These are phyloP conservation scores for Cydia splendana DNA, from an alignment of 1,140 invertebrate genomes.

Conservation along the genomic window DNA sequence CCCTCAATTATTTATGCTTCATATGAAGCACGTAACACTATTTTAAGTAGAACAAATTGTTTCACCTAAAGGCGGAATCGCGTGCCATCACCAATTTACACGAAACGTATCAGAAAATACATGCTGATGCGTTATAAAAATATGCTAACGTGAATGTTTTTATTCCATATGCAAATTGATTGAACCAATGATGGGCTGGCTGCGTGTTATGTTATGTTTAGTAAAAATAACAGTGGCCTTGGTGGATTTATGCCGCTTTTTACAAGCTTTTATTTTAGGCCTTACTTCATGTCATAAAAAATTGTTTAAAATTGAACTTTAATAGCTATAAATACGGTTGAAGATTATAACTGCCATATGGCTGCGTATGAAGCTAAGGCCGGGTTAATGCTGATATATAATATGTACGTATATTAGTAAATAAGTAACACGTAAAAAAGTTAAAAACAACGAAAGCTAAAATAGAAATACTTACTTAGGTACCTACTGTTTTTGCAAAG, in stretches of 20 bases:
- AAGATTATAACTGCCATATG: too few relatives aligned
- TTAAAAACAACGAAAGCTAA: too few relatives aligned
- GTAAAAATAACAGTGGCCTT: not conserved
- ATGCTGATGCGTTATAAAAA: conserved; percentile 25
- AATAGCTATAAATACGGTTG: too few relatives aligned
- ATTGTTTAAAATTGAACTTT: too few relatives aligned
- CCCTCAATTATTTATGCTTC: conserved; percentile 23
- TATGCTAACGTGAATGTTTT: conserved; percentile 24
- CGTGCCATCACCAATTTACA: conserved; percentile 51
- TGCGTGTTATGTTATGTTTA: not conserved
- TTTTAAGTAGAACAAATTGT: conserved; percentile 63
- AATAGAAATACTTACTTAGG: too few relatives aligned
- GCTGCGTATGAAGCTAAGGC: too few relatives aligned
- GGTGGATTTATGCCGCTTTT: not conserved
- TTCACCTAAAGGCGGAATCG: conserved; percentile 48
- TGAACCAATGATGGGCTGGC: not conserved
- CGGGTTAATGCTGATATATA: not conserved
- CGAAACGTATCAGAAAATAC: conserved; percentile 44
- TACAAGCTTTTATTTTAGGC: not conserved
- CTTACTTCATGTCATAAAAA: too few relatives aligned
- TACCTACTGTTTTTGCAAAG: too few relatives aligned
- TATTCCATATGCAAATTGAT: conserved; percentile 27
- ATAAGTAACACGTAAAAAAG: too few relatives aligned
- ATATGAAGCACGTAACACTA: conserved; percentile 42
- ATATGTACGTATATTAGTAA: not conserved